Conservation (phyloP, 2,888 invertebrate genomes). For the Chloroclysta siterata region DNA sequence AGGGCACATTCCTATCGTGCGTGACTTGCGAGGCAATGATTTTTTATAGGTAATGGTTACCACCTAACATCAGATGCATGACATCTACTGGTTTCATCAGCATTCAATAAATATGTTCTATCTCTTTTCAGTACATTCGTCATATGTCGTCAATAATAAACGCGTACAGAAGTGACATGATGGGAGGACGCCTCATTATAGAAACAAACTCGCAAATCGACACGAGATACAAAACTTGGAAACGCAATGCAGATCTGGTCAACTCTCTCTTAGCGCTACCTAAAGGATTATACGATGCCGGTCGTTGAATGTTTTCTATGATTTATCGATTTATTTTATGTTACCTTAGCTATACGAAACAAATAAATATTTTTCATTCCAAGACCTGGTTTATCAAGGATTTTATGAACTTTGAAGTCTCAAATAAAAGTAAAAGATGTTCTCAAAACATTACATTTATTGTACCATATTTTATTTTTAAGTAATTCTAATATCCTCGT, state of each 20-base stretch:
- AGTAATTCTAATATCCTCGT: constrained; percentile 39
- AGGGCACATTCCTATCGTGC: too few species aligned
- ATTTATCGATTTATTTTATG: background rate
- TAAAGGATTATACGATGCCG: constrained; percentile 90
- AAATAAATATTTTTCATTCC: background rate
- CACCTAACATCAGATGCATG: too few species aligned
- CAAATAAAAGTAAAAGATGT: constrained; percentile 37
- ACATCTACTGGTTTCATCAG: too few species aligned
- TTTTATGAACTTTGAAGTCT: background rate
- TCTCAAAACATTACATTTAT: constrained; percentile 47
- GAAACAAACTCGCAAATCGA: constrained; percentile 58
- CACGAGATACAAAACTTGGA: constrained; percentile 73
- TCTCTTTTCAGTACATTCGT: constrained; percentile 59
- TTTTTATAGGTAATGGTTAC: too few species aligned
- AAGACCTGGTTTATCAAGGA: background rate
- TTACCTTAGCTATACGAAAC: background rate
- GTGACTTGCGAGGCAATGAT: too few species aligned
- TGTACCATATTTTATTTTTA: constrained; percentile 46
- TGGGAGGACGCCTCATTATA: constrained; percentile 46
- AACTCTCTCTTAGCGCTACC: constrained; percentile 91
- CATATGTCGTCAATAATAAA: constrained; percentile 62
- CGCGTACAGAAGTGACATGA: constrained; percentile 52
- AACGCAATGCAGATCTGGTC: constrained; percentile 89
- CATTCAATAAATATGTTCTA: background rate
- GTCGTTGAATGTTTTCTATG: constrained; percentile 74